Conservation (phyloP, 2,113 vertebrate genomes). For the Bagarius yarrelli region DNA sequence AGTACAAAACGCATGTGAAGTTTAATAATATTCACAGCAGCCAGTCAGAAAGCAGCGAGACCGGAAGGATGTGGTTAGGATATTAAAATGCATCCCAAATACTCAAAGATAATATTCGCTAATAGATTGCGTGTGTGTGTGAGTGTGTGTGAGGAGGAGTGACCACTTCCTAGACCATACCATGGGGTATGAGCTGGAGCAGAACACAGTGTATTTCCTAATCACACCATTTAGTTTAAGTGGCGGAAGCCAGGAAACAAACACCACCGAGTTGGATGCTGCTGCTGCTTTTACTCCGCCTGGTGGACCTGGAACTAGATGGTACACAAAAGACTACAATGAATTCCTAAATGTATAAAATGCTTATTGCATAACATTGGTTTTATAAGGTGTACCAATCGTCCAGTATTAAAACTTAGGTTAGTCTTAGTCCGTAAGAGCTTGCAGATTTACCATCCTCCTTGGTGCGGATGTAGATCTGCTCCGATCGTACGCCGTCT, state of each 20-base stretch:
- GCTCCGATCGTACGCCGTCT: slow-evolving; percentile 91
- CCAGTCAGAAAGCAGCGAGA: neutral
- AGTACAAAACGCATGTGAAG: slow-evolving; percentile 53
- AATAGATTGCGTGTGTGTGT: neutral
- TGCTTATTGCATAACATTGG: neutral
- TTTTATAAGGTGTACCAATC: neutral
- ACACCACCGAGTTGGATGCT: slow-evolving; percentile 88
- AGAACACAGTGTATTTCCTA: slow-evolving; percentile 97
- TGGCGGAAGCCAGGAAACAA: slow-evolving; percentile 94
- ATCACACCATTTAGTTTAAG: slow-evolving; percentile 96
- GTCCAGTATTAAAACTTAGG: neutral
- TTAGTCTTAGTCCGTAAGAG: neutral
- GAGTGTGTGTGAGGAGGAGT: neutral
- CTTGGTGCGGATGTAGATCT: slow-evolving; percentile 95
- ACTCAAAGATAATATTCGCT: neutral
- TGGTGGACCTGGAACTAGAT: slow-evolving; percentile 89
- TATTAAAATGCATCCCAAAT: neutral
- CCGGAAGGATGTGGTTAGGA: neutral
- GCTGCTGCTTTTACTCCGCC: slow-evolving; percentile 95
- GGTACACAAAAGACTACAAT: neutral
- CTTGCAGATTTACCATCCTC: slow-evolving; percentile 82
- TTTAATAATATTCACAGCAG: neutral
- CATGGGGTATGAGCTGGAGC: slow-evolving; percentile 92
- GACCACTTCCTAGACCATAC: slow-evolving; percentile 66
- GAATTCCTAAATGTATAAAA: neutral